phyloP scores from a whole-genome alignment of 92 coral and sea anemone species.

The Diadumene lineata region DNA sequence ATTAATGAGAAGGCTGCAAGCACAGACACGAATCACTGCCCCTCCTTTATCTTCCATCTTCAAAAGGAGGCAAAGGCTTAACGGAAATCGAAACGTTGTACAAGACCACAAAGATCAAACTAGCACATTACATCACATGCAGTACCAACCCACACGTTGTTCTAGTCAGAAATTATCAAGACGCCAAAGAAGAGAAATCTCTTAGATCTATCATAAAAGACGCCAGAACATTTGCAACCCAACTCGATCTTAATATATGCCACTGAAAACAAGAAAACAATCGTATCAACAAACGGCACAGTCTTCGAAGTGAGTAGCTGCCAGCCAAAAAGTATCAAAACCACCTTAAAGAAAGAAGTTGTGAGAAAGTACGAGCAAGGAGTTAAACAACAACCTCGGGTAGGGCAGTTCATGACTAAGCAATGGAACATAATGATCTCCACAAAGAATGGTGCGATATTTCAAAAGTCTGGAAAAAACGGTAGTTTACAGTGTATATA shows the following conservation, averaged over 20 bases:
- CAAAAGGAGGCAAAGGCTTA: slow-evolving; percentile 14
- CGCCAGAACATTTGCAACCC: slow-evolving; percentile 4
- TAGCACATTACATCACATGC: slow-evolving; percentile 5
- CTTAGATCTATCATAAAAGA: slow-evolving; percentile 1
- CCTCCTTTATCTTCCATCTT: slow-evolving; percentile 1
- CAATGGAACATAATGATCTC: neutral
- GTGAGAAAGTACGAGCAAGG: neutral
- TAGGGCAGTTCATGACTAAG: neutral
- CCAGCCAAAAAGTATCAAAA: neutral
- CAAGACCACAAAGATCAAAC: slow-evolving; percentile 20
- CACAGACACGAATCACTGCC: too few relatives aligned
- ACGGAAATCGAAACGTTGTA: slow-evolving; percentile 13
- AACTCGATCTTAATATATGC: neutral
- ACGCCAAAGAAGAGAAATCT: slow-evolving; percentile 4
- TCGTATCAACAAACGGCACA: neutral
- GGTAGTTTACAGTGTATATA: neutral
- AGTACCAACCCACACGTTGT: neutral
- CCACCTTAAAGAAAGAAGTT: neutral
- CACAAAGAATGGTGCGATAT: slow-evolving; percentile 12
- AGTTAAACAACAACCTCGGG: slow-evolving; percentile 10
- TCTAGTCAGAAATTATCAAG: neutral
- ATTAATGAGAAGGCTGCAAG: too few relatives aligned
- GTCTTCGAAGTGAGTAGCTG: neutral
- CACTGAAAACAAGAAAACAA: neutral
- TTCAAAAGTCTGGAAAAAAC: slow-evolving; percentile 3